A percentile compares a stretch with the other conserved stretches of the same genome.
These are phyloP conservation scores for Paralichthys olivaceus DNA, from an alignment of 2,113 vertebrate genomes.

Conservation along the genomic window DNA sequence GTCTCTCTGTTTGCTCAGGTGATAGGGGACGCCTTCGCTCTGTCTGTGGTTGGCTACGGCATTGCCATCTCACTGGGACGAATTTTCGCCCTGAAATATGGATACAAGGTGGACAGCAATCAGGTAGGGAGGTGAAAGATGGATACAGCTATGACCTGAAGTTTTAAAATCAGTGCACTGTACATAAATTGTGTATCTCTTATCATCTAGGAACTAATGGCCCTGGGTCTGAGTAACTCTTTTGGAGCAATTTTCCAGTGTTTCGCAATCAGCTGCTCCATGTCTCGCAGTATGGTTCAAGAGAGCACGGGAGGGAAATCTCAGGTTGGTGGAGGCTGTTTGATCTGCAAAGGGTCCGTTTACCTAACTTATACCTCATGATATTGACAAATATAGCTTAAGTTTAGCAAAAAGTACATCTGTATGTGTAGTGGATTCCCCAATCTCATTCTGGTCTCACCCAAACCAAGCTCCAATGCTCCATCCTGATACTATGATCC, in stretches of 20 bases:
- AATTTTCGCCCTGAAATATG: conserved; percentile 94
- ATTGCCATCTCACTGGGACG: conserved; percentile 94
- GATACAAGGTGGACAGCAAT: conserved; percentile 96
- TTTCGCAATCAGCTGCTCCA: conserved; percentile 93
- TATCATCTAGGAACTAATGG: conserved; percentile 88
- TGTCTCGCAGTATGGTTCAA: conserved; percentile 94
- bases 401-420: too few species aligned
- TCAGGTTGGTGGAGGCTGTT: conserved; percentile 82
- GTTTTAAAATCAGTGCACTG: not conserved
- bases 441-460: too few species aligned
- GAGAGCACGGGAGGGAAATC: conserved; percentile 91
- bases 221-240: conserved; percentile 90
- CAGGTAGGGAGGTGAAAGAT: conserved; percentile 82
- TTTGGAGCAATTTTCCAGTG: conserved; percentile 92
- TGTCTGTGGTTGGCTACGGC: conserved; percentile 92
- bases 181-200: not conserved
- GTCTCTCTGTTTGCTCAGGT: conserved; percentile 81
- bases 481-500: too few species aligned
- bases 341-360: not conserved
- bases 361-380: too few species aligned
- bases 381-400: too few species aligned
- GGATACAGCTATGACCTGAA: not conserved
- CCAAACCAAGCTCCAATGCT: too few species aligned
- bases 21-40: conserved; percentile 90
- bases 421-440: too few species aligned